A percentile compares a stretch with the other conserved stretches of the same genome.
These are phyloP conservation scores for Circaetus gallicus DNA, from an alignment of 2,113 vertebrate species.

Conservation along the genomic window DNA sequence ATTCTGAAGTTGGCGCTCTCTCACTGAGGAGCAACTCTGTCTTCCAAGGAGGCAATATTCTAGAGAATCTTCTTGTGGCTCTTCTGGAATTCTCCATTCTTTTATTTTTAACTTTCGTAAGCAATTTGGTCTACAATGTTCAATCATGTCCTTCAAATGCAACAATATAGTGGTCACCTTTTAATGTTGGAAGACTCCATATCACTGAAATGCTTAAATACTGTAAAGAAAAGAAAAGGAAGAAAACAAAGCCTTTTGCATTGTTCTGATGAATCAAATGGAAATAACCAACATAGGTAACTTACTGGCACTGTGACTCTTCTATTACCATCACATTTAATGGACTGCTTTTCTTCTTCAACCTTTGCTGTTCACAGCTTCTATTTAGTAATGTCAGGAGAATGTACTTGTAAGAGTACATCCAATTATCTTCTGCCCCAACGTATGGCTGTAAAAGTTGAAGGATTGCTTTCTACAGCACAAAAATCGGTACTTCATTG, in stretches of 20 bases:
- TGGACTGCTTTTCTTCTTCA: background rate
- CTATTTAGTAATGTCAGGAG: background rate
- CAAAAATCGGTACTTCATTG: background rate
- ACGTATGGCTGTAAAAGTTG: background rate
- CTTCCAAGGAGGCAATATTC: background rate
- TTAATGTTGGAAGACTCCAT: background rate
- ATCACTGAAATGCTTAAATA: background rate
- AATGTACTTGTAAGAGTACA: background rate
- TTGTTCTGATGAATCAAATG: background rate
- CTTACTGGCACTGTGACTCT: background rate
- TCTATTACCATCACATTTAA: background rate
- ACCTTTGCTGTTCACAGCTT: background rate
- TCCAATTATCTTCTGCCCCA: background rate
- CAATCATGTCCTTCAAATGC: background rate
- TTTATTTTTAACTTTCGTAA: background rate
- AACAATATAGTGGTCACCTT: background rate
- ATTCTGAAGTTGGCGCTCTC: background rate
- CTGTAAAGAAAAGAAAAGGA: background rate
- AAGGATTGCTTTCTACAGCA: background rate
- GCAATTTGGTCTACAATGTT: background rate
- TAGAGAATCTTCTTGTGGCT: background rate
- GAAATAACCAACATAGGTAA: background rate
- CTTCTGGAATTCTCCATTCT: background rate
- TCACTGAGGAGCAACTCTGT: background rate
- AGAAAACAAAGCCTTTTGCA: background rate